phyloP scores from a whole-genome alignment of 1,140 invertebrate species.

The Gerris buenoi region DNA sequence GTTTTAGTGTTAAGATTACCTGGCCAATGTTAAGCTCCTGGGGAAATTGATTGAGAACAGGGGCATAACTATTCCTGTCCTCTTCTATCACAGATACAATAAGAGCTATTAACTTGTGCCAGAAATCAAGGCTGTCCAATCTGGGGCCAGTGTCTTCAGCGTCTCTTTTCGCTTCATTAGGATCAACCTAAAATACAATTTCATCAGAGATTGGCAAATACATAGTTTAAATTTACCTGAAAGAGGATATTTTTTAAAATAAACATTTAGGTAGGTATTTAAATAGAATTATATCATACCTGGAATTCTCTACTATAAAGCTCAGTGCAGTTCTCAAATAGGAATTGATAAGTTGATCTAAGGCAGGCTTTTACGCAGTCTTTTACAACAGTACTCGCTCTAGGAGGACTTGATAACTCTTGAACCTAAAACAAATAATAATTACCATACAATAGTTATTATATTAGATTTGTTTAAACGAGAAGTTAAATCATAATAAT shows the following conservation, averaged over 20 bases:
- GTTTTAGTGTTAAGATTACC: too few relatives aligned
- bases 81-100: constrained; percentile 98
- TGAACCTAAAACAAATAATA: constrained; percentile 56
- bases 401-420: constrained; percentile 89
- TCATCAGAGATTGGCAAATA: too few relatives aligned
- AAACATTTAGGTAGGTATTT: too few relatives aligned
- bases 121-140: constrained; percentile 87
- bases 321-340: constrained; percentile 96
- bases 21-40: constrained; percentile 82
- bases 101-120: constrained; percentile 94
- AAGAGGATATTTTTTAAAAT: too few relatives aligned
- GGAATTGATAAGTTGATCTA: constrained; percentile 91
- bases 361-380: constrained; percentile 98
- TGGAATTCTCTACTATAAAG: constrained; percentile 86
- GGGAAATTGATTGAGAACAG: constrained; percentile 95
- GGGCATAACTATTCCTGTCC: constrained; percentile 93
- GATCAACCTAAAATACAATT: constrained; percentile 64
- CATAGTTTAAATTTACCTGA: too few relatives aligned
- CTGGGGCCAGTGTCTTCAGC: constrained; percentile 77
- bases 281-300: too few relatives aligned
- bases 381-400: constrained; percentile 94
- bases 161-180: constrained; percentile 71
- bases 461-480: too few relatives aligned
- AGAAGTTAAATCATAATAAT: too few relatives aligned
- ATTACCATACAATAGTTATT: too few relatives aligned